phyloP scores from a whole-genome alignment of 1,140 invertebrate species.

The Matsumurasca onukii region DNA sequence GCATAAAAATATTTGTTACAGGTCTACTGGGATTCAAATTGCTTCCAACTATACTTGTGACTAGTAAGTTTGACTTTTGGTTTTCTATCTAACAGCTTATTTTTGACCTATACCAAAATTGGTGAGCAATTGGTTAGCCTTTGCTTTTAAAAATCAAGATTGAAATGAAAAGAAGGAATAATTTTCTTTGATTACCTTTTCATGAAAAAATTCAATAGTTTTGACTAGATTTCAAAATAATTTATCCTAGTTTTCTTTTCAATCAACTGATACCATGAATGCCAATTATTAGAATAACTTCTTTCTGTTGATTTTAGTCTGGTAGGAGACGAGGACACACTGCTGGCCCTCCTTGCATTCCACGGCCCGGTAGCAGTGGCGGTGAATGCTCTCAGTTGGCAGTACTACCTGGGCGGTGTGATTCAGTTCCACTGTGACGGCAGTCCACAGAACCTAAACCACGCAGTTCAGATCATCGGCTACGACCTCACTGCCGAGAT shows the following conservation, averaged over 20 bases:
- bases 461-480: conserved; percentile 84
- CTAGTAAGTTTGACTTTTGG: conserved; percentile 47
- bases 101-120: no score
- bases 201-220: no score
- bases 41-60: conserved; percentile 48
- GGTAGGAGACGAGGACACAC: conserved; percentile 62
- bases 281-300: neutral
- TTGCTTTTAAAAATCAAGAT: no score
- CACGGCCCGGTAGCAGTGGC: conserved; percentile 77
- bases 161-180: no score
- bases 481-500: conserved; percentile 71
- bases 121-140: no score
- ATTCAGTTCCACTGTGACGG: conserved; percentile 79
- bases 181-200: no score
- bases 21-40: conserved; percentile 33
- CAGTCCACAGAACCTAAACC: conserved; percentile 65
- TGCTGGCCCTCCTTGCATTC: conserved; percentile 61
- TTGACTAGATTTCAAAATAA: no score
- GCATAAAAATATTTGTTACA: no score
- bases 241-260: neutral
- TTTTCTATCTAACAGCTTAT: neutral
- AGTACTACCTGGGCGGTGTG: conserved; percentile 83
- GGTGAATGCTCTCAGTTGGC: conserved; percentile 84
- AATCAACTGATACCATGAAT: neutral
- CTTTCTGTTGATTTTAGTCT: conserved; percentile 53